phyloP scores from a whole-genome alignment of 2,113 vertebrate genomes.

The Deroptyus accipitrinus region DNA sequence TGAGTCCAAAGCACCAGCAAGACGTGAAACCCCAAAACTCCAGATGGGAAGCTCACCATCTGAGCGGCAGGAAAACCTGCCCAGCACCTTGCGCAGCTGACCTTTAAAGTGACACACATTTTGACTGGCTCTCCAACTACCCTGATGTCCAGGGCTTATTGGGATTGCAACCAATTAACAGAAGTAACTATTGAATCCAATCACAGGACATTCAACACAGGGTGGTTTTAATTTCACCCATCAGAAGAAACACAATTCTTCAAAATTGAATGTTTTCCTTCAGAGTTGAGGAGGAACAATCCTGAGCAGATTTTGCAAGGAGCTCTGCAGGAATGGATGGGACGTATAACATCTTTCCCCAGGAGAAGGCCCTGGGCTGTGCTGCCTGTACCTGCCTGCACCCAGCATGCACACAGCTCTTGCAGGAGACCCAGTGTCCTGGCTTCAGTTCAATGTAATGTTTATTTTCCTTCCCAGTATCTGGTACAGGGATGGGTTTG shows the following conservation, averaged over 20 bases:
- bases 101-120: not conserved
- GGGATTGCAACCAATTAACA: not conserved
- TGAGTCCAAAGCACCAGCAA: not conserved
- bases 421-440: not conserved
- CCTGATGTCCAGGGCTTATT: not conserved
- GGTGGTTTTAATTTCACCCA: not conserved
- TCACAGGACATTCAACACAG: not conserved
- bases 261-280: not conserved
- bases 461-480: not conserved
- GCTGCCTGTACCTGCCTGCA: not conserved
- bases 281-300: not conserved
- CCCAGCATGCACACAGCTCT: not conserved
- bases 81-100: not conserved
- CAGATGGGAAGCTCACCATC: not conserved
- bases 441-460: not conserved
- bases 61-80: not conserved
- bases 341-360: not conserved
- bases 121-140: not conserved
- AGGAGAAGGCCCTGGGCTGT: not conserved
- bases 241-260: not conserved
- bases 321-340: not conserved
- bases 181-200: not conserved
- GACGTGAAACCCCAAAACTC: not conserved
- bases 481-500: not conserved
- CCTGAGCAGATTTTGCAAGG: not conserved